phyloP scores from a whole-genome alignment of 2,797 vertebrate genomes.

The Myripristis jacobus region DNA sequence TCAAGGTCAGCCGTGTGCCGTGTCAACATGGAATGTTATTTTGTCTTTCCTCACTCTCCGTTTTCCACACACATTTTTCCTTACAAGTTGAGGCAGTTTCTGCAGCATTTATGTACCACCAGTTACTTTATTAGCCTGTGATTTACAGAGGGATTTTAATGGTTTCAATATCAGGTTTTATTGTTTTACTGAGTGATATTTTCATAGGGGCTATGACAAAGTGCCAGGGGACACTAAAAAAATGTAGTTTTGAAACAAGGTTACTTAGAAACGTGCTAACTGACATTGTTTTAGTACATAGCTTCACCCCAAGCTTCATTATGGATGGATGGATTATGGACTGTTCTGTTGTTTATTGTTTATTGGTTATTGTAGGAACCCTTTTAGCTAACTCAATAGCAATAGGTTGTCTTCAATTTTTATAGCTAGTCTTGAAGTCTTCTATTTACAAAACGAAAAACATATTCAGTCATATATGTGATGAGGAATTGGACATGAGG shows the following conservation, averaged over 20 bases:
- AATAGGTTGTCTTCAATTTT: too few species aligned
- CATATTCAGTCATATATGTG: background rate
- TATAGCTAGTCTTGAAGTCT: too few species aligned
- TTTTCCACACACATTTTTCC: background rate
- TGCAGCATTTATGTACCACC: slow-evolving; percentile 14
- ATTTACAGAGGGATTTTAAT: slow-evolving; percentile 20
- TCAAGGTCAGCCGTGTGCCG: slow-evolving; percentile 23
- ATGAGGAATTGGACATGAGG: background rate
- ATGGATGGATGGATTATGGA: background rate
- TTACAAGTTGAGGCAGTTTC: slow-evolving; percentile 1
- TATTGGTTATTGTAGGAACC: too few species aligned
- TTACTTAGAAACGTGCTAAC: background rate
- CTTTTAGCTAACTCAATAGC: too few species aligned
- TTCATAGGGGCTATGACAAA: slow-evolving; percentile 20
- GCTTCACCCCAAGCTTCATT: background rate
- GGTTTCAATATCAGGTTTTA: slow-evolving; percentile 26
- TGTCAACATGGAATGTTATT: slow-evolving; percentile 1
- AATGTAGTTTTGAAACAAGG: background rate
- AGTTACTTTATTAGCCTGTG: slow-evolving; percentile 7
- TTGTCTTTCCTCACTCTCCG: background rate
- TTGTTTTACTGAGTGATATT: slow-evolving; percentile 30
- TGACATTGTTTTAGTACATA: background rate
- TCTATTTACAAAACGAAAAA: background rate
- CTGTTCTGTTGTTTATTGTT: too few species aligned
- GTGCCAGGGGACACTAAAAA: background rate